These are phyloP conservation scores for Celastrina argiolus DNA, from an alignment of 2,888 invertebrate genomes.

Conservation along the genomic window DNA sequence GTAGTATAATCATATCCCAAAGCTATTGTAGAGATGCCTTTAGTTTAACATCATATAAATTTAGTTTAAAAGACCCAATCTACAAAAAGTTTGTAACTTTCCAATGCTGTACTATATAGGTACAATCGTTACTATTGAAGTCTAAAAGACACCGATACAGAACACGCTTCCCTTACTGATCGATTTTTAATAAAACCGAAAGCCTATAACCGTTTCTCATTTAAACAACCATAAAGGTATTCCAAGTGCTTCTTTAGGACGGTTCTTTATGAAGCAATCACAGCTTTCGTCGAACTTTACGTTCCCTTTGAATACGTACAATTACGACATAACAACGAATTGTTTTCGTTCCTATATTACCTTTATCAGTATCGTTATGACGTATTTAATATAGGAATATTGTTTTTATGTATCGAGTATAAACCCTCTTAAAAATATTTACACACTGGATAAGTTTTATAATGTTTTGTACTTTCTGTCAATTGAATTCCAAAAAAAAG, in stretches of 20 bases:
- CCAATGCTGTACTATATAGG: too few species aligned
- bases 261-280: slow-evolving; percentile 58
- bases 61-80: too few species aligned
- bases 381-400: neutral
- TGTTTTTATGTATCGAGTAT: neutral
- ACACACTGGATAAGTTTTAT: too few species aligned
- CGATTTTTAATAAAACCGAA: slow-evolving; percentile 25
- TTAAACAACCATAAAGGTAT: slow-evolving; percentile 42
- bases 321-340: slow-evolving; percentile 58
- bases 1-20: too few species aligned
- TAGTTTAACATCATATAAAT: too few species aligned
- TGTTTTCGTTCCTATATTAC: slow-evolving; percentile 43
- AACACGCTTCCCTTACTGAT: neutral
- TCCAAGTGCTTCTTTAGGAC: slow-evolving; percentile 46
- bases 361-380: neutral
- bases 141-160: neutral
- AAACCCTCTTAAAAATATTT: too few species aligned
- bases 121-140: neutral
- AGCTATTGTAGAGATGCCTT: too few species aligned
- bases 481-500: too few species aligned
- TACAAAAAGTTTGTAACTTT: too few species aligned
- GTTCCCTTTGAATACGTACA: slow-evolving; percentile 55
- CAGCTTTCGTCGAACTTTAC: slow-evolving; percentile 54
- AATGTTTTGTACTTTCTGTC: too few species aligned
- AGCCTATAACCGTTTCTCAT: slow-evolving; percentile 37